Base-by-base conservation (phyloP, 1,140 invertebrate species). In the Adoxophyes honmai region DNA sequence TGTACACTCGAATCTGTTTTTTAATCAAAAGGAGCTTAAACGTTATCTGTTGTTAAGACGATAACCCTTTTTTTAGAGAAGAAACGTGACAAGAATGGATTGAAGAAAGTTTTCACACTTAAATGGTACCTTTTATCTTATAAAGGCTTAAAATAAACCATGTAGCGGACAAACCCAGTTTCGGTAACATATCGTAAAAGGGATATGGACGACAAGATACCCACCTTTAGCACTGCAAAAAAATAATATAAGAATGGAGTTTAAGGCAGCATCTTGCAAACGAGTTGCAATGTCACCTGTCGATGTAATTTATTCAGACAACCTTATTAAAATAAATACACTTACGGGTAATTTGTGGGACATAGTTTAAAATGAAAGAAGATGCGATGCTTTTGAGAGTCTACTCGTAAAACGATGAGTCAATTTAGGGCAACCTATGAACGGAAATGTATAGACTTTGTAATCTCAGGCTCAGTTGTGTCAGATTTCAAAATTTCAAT, bases 31-130 rank as follows among this genome's bases (percentile, higher is more conserved):
- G 16, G 5, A 18, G 39, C 18, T 44, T 18, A 44, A 44, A 10
- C n/a, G 39, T 18, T 44, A 21, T 48, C 10, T 48, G 18, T 48
- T 48, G 15, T 48, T 18, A 21, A 21, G 42, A 28, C 21, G 42
- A 33, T 48, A 28, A 48, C 6, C 42, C 11, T 48, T 13, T 33
- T 18, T 48, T 11, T 48, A 10, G 42, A 21, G 21, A 21, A n/a
- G n/a, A n/a, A n/a, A 48, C 42, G 42, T 48, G 42, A 48, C 42
- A 48, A 48, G 42, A 48, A 48, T 33, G 42, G 21, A 48, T 28
- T 48, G 21, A 48, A 48, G 42, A 48, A 18, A 48, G 38, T 42
- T 42, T 42, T 42, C 4, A 38, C 10, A 10, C n/a, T 44, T 18
- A 13, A 1, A 15, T 48, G 21, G 42, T 28, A 21, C 4, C 42